Base-by-base conservation (phyloP, 2,113 vertebrate genomes). In the Pelvicachromis taeniatus region DNA sequence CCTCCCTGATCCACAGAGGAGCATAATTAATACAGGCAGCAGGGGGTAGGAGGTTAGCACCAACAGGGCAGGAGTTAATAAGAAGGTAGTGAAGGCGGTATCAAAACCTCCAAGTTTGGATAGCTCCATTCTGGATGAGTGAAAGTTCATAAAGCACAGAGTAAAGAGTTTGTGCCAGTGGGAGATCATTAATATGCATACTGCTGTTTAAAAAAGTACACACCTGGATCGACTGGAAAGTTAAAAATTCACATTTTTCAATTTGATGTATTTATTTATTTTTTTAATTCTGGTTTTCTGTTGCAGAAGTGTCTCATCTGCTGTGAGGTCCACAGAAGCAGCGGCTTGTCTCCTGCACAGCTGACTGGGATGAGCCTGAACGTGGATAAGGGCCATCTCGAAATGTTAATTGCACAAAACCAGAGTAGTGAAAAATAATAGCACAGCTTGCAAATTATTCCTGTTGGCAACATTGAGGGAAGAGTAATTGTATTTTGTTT, bases 11-110 rank as follows among this genome's bases (percentile, higher is more conserved):
- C 92, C 93, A 86, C 89, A 90, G 85, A 87, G 91, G 87, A 88
- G 84, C 58, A 83, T 95, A 93, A 95, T 94, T 94, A 94, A 94
- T 92, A 93, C 77, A 87, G 91, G 84, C 84, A 33, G 89, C 40
- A 33, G 85, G 90, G 88, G 89, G 84, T 73, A 31, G 82, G 88
- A 89, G 91, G 91, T 93, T 92, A 86, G 88, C 50, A 9, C 84
- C 21, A 35, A 80, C 84, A 26, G 45, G 84, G 70, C 81, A 77
- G 2, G 81, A 88, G 84, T 81, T 93, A 91, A 92, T 86, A 87
- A 89, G 82, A 45, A 86, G 63, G 81, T 81, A 89, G 73, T 55
- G 78, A 88, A 87, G 45, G 70, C 87, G 82, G 83, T 86, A 77
- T 80, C 75, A 59, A 92, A 90, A 68, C 29, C 79, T 52, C 48